These are phyloP conservation scores for Stenodera caucasica DNA, from an alignment of 2,888 invertebrate genomes.

Conservation along the genomic window DNA sequence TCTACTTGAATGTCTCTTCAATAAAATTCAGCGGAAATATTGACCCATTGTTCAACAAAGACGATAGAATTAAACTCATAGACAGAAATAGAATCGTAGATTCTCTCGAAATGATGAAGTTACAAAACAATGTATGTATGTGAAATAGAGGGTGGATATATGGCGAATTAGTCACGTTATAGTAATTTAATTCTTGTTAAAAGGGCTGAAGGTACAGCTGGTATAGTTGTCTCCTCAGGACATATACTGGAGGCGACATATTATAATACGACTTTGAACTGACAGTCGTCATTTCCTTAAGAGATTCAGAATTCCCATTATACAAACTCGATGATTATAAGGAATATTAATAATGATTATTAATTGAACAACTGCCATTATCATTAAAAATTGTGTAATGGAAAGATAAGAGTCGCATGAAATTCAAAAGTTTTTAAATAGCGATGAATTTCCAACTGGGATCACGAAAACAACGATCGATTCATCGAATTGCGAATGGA, in stretches of 20 bases:
- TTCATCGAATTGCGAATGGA: constrained; percentile 17
- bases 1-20: not conserved
- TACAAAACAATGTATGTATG: not conserved
- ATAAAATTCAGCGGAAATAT: not conserved
- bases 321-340: constrained; percentile 23
- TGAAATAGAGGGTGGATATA: constrained; percentile 15
- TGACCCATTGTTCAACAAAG: not conserved
- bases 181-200: constrained; percentile 23
- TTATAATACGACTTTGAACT: constrained; percentile 24
- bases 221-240: constrained; percentile 10
- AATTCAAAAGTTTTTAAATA: constrained; percentile 27
- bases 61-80: no score
- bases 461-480: constrained; percentile 24
- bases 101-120: no score
- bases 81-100: no score
- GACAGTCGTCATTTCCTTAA: constrained; percentile 27
- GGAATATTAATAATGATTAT: no score
- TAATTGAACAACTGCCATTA: no score
- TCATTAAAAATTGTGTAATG: no score
- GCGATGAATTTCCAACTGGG: constrained; percentile 31
- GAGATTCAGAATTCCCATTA: constrained; percentile 27
- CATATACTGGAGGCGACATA: constrained; percentile 18
- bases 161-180: constrained; percentile 10
- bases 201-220: not conserved
- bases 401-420: no score